Percentiles rank a stretch among this genome's conserved stretches.
These are phyloP conservation scores for Turritopsis rubra DNA, from an alignment of 30 jellyfish, hydroid and myxozoan genomes.

Conservation along the genomic window DNA sequence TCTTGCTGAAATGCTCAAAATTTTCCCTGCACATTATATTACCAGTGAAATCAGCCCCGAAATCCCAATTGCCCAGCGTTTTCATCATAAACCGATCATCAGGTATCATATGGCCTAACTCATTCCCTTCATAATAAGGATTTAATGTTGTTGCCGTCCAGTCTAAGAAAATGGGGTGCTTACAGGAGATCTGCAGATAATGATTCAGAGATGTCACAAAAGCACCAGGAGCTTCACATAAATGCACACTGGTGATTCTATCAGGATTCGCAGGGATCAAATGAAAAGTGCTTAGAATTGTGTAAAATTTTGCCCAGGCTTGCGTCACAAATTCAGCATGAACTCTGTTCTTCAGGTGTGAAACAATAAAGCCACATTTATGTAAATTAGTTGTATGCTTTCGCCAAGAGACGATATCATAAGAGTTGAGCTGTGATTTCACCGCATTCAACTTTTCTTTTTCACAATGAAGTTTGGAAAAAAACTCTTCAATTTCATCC, in stretches of 20 bases:
- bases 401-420: conserved; percentile 73
- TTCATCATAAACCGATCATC: conserved; percentile 75
- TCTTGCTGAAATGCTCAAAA: conserved; percentile 26
- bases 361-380: conserved; percentile 42
- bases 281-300: conserved; percentile 58
- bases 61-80: conserved; percentile 66
- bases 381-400: conserved; percentile 64
- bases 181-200: conserved; percentile 33
- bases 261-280: conserved; percentile 18
- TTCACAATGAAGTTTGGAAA: neutral
- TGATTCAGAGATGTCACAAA: conserved; percentile 89
- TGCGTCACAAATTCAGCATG: conserved; percentile 91
- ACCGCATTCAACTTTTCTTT: conserved; percentile 58
- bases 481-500: conserved; percentile 7
- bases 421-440: conserved; percentile 58
- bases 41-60: conserved; percentile 89
- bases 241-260: conserved; percentile 48
- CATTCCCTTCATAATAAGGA: conserved; percentile 94
- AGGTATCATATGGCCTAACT: conserved; percentile 52
- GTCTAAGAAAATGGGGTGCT: conserved; percentile 24
- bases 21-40: conserved; percentile 43
- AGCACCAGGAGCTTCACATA: conserved; percentile 99
- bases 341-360: conserved; percentile 25
- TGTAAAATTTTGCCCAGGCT: conserved; percentile 96
- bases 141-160: conserved; percentile 92